phyloP scores from a whole-genome alignment of 2,888 invertebrate genomes.

The Ormyrus labotus region DNA sequence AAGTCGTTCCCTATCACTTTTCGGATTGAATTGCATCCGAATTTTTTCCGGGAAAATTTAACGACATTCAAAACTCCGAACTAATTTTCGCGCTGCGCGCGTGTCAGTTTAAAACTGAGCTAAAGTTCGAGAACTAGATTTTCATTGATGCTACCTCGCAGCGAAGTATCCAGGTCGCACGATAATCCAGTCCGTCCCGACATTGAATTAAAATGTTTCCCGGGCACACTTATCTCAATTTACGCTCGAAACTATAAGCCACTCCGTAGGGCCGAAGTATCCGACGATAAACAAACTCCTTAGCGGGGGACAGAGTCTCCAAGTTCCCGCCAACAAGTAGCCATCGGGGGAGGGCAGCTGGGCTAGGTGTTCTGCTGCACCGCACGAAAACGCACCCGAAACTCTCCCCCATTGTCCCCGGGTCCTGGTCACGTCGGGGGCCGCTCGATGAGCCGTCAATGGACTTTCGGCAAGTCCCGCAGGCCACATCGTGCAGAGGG shows the following conservation, averaged over 20 bases:
- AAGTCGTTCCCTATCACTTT: too few species aligned
- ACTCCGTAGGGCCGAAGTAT: background rate
- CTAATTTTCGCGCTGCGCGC: too few species aligned
- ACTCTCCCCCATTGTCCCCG: conserved; percentile 6
- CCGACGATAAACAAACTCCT: conserved; percentile 3
- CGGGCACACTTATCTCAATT: background rate
- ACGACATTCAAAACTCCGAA: too few species aligned
- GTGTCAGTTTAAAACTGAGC: too few species aligned
- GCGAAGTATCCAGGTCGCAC: too few species aligned
- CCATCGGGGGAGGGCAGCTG: background rate
- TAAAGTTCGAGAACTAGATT: too few species aligned
- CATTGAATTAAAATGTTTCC: too few species aligned
- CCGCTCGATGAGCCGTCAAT: conserved; percentile 12
- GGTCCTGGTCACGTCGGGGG: background rate
- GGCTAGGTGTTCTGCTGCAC: too few species aligned
- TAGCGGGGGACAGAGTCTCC: background rate
- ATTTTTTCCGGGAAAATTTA: too few species aligned
- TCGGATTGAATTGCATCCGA: too few species aligned
- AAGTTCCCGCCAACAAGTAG: conserved; percentile 8
- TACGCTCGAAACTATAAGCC: background rate
- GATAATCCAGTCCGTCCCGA: too few species aligned
- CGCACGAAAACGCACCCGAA: background rate
- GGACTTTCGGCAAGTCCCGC: conserved; percentile 19
- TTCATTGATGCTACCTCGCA: too few species aligned
- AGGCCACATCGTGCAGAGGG: background rate